phyloP scores from a whole-genome alignment of 2,113 vertebrate species.

The Embiotoca jacksoni region DNA sequence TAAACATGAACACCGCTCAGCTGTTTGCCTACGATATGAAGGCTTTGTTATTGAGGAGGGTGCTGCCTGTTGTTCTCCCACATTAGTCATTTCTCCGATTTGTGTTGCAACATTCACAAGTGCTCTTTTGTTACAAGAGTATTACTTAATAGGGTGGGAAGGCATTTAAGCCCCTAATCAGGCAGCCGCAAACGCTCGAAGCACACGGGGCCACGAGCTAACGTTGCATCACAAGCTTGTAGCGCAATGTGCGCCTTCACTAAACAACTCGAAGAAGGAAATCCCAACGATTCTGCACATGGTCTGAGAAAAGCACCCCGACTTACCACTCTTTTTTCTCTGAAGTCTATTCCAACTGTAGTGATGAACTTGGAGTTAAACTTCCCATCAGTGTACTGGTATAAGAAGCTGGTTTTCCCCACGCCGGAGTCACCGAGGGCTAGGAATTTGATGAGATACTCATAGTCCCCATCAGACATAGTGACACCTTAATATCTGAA shows the following conservation, averaged over 20 bases:
- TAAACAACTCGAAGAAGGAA: background rate
- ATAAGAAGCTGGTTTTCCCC: constrained; percentile 97
- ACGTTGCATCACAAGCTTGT: background rate
- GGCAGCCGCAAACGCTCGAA: background rate
- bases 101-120: constrained; percentile 49
- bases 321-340: constrained; percentile 98
- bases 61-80: constrained; percentile 43
- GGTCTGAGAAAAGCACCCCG: background rate
- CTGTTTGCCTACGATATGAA: constrained; percentile 69
- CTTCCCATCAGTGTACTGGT: constrained; percentile 96
- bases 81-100: constrained; percentile 50
- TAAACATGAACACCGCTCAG: constrained; percentile 49
- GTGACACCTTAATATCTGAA: constrained; percentile 84
- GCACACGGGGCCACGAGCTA: background rate
- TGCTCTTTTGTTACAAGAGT: constrained; percentile 39
- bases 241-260: background rate
- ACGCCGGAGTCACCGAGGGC: constrained; percentile 97
- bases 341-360: constrained; percentile 98
- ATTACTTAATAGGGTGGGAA: constrained; percentile 47
- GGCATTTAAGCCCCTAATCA: constrained; percentile 45
- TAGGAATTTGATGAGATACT: constrained; percentile 99
- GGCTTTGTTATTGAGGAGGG: constrained; percentile 83
- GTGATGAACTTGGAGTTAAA: constrained; percentile 99
- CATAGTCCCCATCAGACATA: constrained; percentile 99
- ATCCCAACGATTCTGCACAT: background rate